Evolutionary conservation across 2,797 vertebrate species (phyloP), one percentile per base, ranked within the genome.

Genomic region (Melanotaenia pygmaea): DNA sequence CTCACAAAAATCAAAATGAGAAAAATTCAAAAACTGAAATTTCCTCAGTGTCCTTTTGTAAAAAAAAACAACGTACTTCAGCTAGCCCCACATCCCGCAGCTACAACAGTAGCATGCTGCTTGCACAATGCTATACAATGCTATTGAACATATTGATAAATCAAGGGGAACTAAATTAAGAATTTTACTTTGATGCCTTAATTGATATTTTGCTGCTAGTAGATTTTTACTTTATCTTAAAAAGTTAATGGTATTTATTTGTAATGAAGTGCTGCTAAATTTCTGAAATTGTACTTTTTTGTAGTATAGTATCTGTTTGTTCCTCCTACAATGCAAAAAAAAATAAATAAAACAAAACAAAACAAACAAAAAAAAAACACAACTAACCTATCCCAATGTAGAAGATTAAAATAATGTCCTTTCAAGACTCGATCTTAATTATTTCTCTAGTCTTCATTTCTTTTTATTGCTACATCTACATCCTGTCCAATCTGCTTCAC

Each of bases 401-500:
- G 30, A 53, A 30, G 22, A 34, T 35, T 43, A 63, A 54, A 53
- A 50, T 53, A 64, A 60, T 24, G 35, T 34, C 13, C 64, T 32
- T 9, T 54, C 10, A 78, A 18, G 7, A 30, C n/a, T 71, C 32
- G 2, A 13, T 64, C 13, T 30, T 11, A 4, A 34, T 2, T 47
- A 53, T 2, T 7, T 4, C 5, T 56, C 47, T 16, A 20, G 1
- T 50, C 5, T 18, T 2, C 45, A 9, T 5, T 72, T 45, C 4
- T 26, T 58, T 62, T 68, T 34, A 58, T 18, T 50, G 9, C n/a
- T 62, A 14, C 5, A 8, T 60, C 35, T 34, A 59, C 26, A 63
- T 57, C 11, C 43, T 4, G 22, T 72, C 64, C 59, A 53, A 60
- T 60, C 51, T 30, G 35, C 13, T 50, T 74, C 28, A 51, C 43